Base-by-base conservation (phyloP, 2,797 vertebrate species). In the Falco concolor region DNA sequence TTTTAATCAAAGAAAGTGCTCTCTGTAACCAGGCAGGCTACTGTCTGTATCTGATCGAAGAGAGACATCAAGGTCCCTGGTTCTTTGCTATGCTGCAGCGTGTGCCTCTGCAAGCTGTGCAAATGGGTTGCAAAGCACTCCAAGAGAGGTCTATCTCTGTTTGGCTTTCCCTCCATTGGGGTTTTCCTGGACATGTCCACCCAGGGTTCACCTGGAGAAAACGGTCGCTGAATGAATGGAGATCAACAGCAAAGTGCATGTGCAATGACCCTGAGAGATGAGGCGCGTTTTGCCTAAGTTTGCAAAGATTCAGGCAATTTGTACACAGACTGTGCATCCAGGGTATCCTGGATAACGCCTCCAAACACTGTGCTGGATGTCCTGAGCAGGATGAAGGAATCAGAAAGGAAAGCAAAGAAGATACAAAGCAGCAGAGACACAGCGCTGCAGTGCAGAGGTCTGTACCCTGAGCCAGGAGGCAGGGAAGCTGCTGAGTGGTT, bases 1-100 rank as follows among this genome's bases (percentile, higher is more conserved):
- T 94, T 92, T 90, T 95, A 96, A 97, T 97, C 95, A 96, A 96
- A 96, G 96, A 74, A 95, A 96, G 93, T 95, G 95, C 81, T 94
- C 81, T 89, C 86, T 85, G 84, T 92, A 87, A 77, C 78, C 78
- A 96, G 96, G 90, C 93, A 95, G 81, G 86, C 86, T 96, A 87
- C 95, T 90, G 94, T 94, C 96, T 95, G 91, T 65, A 57, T 95
- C 90, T 89, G 86, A 97, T 96, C 12, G 84, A 94, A 95, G 84
- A 93, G 73, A 95, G 88, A 94, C 78, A 87, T 95, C 88, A 90
- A 92, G 95, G 91, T 89, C 81, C 61, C 57, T 52, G 75, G 30
- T 78, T 89, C 95, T 92, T 89, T 72, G 70, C 91, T 78, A 34
- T 44, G 42, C 84, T 80, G 86, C 73, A 83, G 50, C 15, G 4